Percentiles rank a stretch among this genome's conserved stretches.
Evolutionary conservation across 2,113 vertebrate species (phyloP).

Genomic region (Boulengeromyrus knoepffleri): DNA sequence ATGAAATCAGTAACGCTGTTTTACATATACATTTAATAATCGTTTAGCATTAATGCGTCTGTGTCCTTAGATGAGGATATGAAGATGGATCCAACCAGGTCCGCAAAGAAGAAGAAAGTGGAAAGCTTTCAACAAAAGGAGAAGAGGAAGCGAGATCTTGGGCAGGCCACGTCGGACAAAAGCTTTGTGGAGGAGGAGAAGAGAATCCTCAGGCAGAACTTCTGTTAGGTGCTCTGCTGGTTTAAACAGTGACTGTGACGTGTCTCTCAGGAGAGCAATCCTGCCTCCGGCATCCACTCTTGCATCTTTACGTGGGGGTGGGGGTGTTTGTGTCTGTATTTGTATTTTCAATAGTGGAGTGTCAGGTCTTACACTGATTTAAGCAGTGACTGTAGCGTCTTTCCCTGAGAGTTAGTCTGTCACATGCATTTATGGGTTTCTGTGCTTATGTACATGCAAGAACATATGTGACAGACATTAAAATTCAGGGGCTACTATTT

Average conservation of each 20-base stretch:
- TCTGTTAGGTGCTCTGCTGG: slow-evolving; percentile 39
- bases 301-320: neutral
- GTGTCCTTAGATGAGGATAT: slow-evolving; percentile 75
- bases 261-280: neutral
- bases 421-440: neutral
- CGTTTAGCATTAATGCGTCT: neutral
- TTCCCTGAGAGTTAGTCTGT: neutral
- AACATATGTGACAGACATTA: neutral
- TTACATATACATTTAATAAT: neutral
- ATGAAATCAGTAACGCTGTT: neutral
- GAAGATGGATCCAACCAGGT: slow-evolving; percentile 56
- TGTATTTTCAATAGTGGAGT: slow-evolving; percentile 20
- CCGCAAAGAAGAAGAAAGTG: slow-evolving; percentile 75
- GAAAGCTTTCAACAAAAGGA: slow-evolving; percentile 79
- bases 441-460: neutral
- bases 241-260: neutral
- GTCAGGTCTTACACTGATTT: slow-evolving; percentile 29
- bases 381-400: neutral
- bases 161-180: slow-evolving; percentile 69
- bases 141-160: slow-evolving; percentile 72
- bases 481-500: neutral
- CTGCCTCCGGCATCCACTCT: neutral
- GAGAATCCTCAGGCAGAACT: slow-evolving; percentile 62
- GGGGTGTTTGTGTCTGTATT: neutral
- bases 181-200: slow-evolving; percentile 73